These are phyloP conservation scores for Ganaspis brasiliensis DNA, from an alignment of 2,888 invertebrate genomes.

Conservation along the genomic window DNA sequence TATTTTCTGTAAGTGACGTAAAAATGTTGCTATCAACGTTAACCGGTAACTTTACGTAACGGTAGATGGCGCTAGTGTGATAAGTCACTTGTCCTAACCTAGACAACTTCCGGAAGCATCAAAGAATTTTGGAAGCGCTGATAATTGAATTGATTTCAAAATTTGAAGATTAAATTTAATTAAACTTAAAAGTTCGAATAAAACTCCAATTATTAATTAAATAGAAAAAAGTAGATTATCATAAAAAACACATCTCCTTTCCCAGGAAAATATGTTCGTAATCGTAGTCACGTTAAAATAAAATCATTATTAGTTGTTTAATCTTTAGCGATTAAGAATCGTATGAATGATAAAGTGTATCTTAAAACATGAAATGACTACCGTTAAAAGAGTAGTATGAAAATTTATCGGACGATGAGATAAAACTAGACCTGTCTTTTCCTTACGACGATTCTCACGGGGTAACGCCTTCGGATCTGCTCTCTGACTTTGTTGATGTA, in stretches of 20 bases:
- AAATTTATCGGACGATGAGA: slow-evolving; percentile 58
- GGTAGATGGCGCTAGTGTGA: too few species aligned
- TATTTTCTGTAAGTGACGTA: too few species aligned
- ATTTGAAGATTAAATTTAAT: too few species aligned
- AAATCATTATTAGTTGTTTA: background rate
- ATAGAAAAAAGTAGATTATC: background rate
- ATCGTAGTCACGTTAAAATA: background rate
- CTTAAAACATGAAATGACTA: slow-evolving; percentile 14
- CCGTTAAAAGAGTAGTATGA: slow-evolving; percentile 38
- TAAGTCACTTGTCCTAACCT: too few species aligned
- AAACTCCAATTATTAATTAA: too few species aligned
- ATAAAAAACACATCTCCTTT: background rate
- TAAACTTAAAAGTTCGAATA: too few species aligned
- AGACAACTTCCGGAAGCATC: too few species aligned
- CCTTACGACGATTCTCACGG: slow-evolving; percentile 60
- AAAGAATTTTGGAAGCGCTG: too few species aligned
- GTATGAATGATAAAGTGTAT: slow-evolving; percentile 3
- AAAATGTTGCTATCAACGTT: too few species aligned
- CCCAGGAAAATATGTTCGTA: background rate
- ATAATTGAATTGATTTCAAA: too few species aligned
- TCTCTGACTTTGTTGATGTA: slow-evolving; percentile 49
- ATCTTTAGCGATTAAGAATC: background rate
- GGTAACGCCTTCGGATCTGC: slow-evolving; percentile 47
- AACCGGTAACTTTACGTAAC: too few species aligned
- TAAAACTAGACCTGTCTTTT: slow-evolving; percentile 61